These are phyloP conservation scores for Drosophila anomalata DNA, from an alignment of 2,888 invertebrate species.

Conservation along the genomic window DNA sequence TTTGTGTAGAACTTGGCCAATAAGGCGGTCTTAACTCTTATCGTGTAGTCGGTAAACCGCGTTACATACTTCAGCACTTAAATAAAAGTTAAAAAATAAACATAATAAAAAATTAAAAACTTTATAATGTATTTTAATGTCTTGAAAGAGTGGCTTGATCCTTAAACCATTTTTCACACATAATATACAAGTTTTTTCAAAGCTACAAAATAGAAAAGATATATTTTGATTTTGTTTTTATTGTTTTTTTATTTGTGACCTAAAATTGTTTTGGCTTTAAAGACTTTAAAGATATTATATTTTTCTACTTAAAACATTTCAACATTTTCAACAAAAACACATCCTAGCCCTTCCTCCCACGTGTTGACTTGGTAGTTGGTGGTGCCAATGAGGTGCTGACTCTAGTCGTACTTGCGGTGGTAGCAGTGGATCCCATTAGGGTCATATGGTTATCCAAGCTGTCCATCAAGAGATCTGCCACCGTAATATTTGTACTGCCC, in stretches of 20 bases:
- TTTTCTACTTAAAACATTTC: slow-evolving; percentile 1
- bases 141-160: background rate
- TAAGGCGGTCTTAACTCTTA: slow-evolving; percentile 16
- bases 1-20: slow-evolving; percentile 53
- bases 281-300: background rate
- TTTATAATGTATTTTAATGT: background rate
- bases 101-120: background rate
- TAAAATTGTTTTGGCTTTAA: slow-evolving; percentile 1
- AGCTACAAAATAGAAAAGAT: no score
- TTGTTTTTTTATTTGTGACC: background rate
- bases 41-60: slow-evolving; percentile 33
- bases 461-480: slow-evolving; percentile 63
- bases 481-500: slow-evolving; percentile 57
- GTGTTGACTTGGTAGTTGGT: slow-evolving; percentile 43
- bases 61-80: slow-evolving; percentile 24
- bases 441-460: slow-evolving; percentile 66
- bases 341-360: slow-evolving; percentile 62
- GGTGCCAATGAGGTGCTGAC: slow-evolving; percentile 33
- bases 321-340: slow-evolving; percentile 6
- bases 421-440: slow-evolving; percentile 50
- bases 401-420: slow-evolving; percentile 42
- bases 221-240: no score
- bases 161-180: no score
- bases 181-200: no score
- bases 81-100: slow-evolving; percentile 14